Conservation (phyloP, 2,888 invertebrate genomes). For the Tipula unca region DNA sequence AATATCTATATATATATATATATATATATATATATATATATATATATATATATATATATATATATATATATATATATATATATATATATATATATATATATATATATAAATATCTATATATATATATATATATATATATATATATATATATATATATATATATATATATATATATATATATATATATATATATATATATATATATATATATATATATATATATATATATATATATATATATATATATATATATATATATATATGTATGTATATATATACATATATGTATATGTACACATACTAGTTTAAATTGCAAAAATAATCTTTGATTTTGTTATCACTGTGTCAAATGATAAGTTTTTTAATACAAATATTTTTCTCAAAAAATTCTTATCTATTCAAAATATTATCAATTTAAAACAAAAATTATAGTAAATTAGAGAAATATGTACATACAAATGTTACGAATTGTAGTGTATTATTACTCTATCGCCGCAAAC, state of each 20-base stretch:
- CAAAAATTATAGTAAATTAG: too few relatives aligned
- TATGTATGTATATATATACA: background rate
- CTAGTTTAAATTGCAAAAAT: background rate
- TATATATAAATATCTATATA: too few relatives aligned
- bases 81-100: background rate
- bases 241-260: background rate
- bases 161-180: background rate
- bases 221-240: background rate
- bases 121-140: background rate
- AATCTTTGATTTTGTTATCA: background rate
- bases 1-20: too few relatives aligned
- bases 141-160: background rate
- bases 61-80: background rate
- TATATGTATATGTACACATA: background rate
- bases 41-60: background rate
- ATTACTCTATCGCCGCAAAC: too few relatives aligned
- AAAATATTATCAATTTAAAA: too few relatives aligned
- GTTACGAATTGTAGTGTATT: too few relatives aligned
- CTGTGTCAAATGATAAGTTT: background rate
- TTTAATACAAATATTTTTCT: background rate
- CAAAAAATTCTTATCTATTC: background rate
- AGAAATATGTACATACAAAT: too few relatives aligned
- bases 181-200: background rate
- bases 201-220: background rate
- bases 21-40: background rate